These are phyloP conservation scores for Pediacus dermestoides DNA, from an alignment of 2,888 invertebrate species.

Conservation along the genomic window DNA sequence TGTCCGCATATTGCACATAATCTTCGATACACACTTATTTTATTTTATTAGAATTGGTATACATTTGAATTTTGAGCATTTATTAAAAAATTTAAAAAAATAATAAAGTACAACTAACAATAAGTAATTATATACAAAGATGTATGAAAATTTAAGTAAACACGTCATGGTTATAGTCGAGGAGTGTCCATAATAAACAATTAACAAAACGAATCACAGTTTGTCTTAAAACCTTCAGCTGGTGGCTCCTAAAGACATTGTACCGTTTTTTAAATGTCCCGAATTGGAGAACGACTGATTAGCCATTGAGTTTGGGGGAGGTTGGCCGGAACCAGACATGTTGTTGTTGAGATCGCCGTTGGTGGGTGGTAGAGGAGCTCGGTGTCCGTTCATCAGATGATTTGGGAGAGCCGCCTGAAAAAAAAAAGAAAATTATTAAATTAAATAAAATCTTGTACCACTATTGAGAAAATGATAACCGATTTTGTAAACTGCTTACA, in stretches of 20 bases:
- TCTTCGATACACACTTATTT: no score
- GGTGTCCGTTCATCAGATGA: conserved; percentile 56
- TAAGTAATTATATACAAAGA: conserved; percentile 11
- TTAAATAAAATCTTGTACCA: no score
- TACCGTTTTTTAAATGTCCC: conserved; percentile 45
- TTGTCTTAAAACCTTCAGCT: conserved; percentile 55
- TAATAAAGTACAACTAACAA: no score
- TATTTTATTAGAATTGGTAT: conserved; percentile 3
- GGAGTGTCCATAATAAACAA: conserved; percentile 16
- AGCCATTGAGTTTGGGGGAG: conserved; percentile 44
- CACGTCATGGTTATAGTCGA: conserved; percentile 5
- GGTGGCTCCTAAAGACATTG: conserved; percentile 59
- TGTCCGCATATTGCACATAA: conserved; percentile 9
- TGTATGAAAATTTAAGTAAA: conserved; percentile 9
- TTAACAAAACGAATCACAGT: conserved; percentile 22
- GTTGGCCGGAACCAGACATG: conserved; percentile 56
- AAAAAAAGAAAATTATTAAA: no score
- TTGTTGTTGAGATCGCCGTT: conserved; percentile 67
- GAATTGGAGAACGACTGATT: conserved; percentile 56
- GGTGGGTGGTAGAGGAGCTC: conserved; percentile 46
- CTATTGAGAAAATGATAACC: no score
- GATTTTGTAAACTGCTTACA: no score
- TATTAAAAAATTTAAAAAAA: conserved; percentile 16
- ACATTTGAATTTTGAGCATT: conserved; percentile 16
- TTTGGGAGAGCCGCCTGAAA: conserved; percentile 44